These are phyloP conservation scores for Salarias fasciatus DNA, from an alignment of 2,797 vertebrate species.

Conservation along the genomic window DNA sequence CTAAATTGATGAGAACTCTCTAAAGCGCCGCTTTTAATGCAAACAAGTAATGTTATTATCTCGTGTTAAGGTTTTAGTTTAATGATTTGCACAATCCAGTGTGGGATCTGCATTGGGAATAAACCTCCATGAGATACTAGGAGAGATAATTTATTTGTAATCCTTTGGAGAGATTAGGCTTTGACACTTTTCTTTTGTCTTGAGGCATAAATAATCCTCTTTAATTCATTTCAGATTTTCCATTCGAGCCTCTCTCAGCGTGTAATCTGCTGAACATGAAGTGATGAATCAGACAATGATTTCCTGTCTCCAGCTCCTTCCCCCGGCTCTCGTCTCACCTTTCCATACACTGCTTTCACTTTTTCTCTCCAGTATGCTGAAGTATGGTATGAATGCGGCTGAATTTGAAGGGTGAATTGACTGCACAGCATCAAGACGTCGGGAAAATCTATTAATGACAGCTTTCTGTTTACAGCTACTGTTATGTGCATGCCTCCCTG, in stretches of 20 bases:
- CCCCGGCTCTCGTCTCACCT: slow-evolving; percentile 31
- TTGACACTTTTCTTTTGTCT: slow-evolving; percentile 24
- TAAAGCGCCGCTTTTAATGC: neutral
- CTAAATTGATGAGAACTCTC: too few relatives aligned
- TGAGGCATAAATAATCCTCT: slow-evolving; percentile 39
- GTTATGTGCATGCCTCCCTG: too few relatives aligned
- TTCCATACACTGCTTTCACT: too few relatives aligned
- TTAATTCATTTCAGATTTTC: slow-evolving; percentile 47
- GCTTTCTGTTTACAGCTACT: too few relatives aligned
- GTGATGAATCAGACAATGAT: slow-evolving; percentile 70
- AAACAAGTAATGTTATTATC: neutral
- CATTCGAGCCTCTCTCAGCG: slow-evolving; percentile 34
- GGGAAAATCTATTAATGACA: too few relatives aligned
- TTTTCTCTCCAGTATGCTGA: slow-evolving; percentile 30
- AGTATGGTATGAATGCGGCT: neutral
- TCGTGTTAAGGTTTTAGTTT: neutral
- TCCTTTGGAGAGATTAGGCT: slow-evolving; percentile 12
- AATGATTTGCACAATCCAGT: too few relatives aligned
- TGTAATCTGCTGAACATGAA: slow-evolving; percentile 58
- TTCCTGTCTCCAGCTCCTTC: slow-evolving; percentile 55
- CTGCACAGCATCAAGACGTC: neutral
- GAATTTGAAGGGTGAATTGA: slow-evolving; percentile 27
- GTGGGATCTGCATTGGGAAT: neutral
- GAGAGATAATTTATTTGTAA: slow-evolving; percentile 5
- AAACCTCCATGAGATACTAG: slow-evolving; percentile 5